phyloP scores from a whole-genome alignment of 2,888 invertebrate species.

The Leptothorax acervorum region DNA sequence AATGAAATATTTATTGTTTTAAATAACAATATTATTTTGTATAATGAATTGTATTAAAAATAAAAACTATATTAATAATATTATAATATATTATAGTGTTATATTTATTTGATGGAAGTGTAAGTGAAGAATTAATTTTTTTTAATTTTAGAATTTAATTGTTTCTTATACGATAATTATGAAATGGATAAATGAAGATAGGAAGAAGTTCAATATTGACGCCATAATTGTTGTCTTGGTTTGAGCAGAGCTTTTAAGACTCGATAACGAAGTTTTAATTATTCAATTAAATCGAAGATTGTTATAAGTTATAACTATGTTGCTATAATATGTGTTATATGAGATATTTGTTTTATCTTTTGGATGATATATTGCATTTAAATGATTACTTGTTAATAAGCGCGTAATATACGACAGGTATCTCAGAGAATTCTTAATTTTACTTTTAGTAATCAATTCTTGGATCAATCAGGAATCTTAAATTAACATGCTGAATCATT shows the following conservation, averaged over 20 bases:
- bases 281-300: background rate
- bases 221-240: background rate
- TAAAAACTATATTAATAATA: background rate
- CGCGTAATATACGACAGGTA: background rate
- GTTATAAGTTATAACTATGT: background rate
- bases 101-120: background rate
- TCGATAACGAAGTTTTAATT: conserved; percentile 25
- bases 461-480: background rate
- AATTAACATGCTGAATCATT: conserved; percentile 7
- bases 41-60: background rate
- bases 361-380: background rate
- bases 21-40: background rate
- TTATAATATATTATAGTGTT: background rate
- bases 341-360: background rate
- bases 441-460: background rate
- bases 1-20: background rate
- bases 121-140: background rate
- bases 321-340: background rate
- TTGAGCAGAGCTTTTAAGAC: conserved; percentile 20
- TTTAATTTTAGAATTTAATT: background rate
- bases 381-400: background rate
- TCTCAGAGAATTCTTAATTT: background rate
- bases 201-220: background rate
- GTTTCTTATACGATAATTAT: background rate
- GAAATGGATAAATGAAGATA: background rate